A percentile compares a stretch with the other conserved stretches of the same genome.
These are phyloP conservation scores for Tetragnatha versicolor DNA, from an alignment of 1,140 invertebrate species.

Conservation along the genomic window DNA sequence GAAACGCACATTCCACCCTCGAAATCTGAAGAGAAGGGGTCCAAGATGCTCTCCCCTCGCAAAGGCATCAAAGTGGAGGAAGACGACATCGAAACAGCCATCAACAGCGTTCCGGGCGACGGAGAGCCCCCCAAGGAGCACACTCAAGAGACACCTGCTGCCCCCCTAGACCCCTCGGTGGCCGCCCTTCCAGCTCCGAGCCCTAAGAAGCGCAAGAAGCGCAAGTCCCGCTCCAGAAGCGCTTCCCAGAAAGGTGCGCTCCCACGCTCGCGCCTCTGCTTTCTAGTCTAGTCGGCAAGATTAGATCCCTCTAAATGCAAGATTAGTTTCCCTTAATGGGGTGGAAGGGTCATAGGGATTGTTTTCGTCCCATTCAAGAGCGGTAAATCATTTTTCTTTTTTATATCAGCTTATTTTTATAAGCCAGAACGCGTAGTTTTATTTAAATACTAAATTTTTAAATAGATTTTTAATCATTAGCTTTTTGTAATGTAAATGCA, in stretches of 20 bases:
- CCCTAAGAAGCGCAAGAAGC: constrained; percentile 39
- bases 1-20: too few relatives aligned
- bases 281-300: constrained; percentile 48
- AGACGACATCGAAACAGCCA: constrained; percentile 44
- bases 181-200: not conserved
- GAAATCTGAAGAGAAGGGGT: too few relatives aligned
- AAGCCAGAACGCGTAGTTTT: too few relatives aligned
- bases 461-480: too few relatives aligned
- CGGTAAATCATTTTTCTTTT: too few relatives aligned
- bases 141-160: not conserved
- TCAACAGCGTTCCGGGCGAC: constrained; percentile 14
- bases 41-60: constrained; percentile 27
- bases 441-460: too few relatives aligned
- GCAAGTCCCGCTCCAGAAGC: constrained; percentile 32
- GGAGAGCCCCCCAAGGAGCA: constrained; percentile 1
- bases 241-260: constrained; percentile 39
- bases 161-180: not conserved
- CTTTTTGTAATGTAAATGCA: too few relatives aligned
- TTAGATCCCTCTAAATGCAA: too few relatives aligned
- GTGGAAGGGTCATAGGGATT: too few relatives aligned
- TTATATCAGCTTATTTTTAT: too few relatives aligned
- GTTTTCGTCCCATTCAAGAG: too few relatives aligned
- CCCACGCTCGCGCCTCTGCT: constrained; percentile 36
- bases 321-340: too few relatives aligned
- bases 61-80: constrained; percentile 44